Conservation (phyloP, 2,113 vertebrate species). For the Gymnobelideus leadbeateri region DNA sequence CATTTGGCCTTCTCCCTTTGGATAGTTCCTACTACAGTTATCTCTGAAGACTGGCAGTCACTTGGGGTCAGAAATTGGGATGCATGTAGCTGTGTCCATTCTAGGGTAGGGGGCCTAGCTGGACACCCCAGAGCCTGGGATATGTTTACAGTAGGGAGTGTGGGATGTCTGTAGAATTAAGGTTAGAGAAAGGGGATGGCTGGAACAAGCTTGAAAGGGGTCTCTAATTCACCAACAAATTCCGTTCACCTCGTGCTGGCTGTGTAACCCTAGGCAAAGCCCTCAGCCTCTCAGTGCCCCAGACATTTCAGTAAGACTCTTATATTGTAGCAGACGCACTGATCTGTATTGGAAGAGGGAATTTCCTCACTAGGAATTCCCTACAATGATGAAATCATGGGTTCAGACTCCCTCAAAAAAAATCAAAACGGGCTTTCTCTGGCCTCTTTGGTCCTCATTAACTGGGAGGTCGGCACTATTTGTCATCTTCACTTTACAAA, state of each 20-base stretch:
- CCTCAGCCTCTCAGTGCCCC: background rate
- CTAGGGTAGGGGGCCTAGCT: no score
- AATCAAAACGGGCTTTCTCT: background rate
- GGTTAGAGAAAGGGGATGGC: background rate
- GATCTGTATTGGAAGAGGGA: background rate
- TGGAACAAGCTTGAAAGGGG: background rate
- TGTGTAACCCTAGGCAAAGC: background rate
- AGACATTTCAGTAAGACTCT: background rate
- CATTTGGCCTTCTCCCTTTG: background rate
- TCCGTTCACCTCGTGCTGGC: background rate
- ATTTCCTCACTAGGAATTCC: background rate
- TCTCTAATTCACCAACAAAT: background rate
- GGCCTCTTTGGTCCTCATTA: no score
- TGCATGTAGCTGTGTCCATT: background rate
- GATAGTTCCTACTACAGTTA: background rate
- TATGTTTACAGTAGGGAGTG: background rate
- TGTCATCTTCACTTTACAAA: background rate
- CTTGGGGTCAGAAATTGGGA: background rate
- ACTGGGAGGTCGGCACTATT: background rate
- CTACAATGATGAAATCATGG: background rate
- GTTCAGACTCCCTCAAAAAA: background rate
- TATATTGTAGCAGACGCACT: background rate
- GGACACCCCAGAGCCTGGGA: no score
- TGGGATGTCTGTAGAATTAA: background rate
- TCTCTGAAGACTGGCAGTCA: background rate